Evolutionary conservation across 23 tunicate genomes (phyloP).

Genomic region (Diplosoma virens): DNA sequence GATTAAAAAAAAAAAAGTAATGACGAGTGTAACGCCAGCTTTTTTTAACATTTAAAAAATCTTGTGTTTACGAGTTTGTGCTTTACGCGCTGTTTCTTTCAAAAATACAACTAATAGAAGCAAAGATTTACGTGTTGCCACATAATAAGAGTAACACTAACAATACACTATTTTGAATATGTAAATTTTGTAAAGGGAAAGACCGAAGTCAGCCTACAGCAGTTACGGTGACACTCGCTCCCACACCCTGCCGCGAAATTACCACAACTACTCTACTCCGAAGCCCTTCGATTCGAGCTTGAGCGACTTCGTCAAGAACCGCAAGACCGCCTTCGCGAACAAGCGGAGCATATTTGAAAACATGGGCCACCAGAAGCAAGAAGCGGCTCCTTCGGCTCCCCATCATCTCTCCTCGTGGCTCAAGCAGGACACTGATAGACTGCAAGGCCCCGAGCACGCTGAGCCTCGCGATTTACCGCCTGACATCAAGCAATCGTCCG

Average conservation of each 20-base stretch:
- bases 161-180: too few species aligned
- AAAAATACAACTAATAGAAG: too few species aligned
- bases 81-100: too few species aligned
- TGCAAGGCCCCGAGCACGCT: conserved; percentile 4
- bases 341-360: conserved; percentile 78
- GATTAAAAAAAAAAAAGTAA: too few species aligned
- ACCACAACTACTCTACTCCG: conserved; percentile 52
- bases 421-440: conserved; percentile 33
- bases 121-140: too few species aligned
- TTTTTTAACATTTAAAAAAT: too few species aligned
- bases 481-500: neutral
- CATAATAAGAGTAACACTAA: too few species aligned
- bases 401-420: conserved; percentile 39
- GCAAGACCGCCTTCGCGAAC: conserved; percentile 67
- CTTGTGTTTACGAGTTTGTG: too few species aligned
- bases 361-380: conserved; percentile 18
- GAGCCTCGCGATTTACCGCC: neutral
- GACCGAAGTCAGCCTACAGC: conserved; percentile 80
- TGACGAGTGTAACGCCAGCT: too few species aligned
- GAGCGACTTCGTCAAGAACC: conserved; percentile 42
- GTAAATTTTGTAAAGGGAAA: too few species aligned
- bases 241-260: conserved; percentile 61
- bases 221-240: neutral
- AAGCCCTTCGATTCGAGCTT: conserved; percentile 31
- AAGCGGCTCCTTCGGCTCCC: conserved; percentile 15